Base-by-base conservation (phyloP, 1,140 invertebrate species). In the Leptonema lineaticorne region DNA sequence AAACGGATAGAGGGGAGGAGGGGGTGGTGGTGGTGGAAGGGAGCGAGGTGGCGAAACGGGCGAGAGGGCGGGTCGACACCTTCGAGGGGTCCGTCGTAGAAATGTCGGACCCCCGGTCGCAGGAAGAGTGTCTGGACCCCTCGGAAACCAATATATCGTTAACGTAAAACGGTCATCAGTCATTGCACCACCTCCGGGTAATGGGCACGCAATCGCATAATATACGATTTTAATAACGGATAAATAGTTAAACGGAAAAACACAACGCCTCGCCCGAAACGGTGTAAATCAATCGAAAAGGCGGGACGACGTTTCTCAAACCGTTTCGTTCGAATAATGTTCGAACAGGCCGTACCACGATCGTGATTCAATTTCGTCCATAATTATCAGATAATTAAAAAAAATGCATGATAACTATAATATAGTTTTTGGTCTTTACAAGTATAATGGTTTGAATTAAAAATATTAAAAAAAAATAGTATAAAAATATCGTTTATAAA, bases 161-260 rank as follows among this genome's bases (percentile, higher is more conserved):
- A 28, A 30, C n/a, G 11, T 18, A 24, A 53, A 59, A 59, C 30
- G 57, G 57, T 16, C 46, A 64, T 48, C 46, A 63, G 60, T 27
- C 37, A 63, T 29, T 29, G 24, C 57, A 1, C 9, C 27, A 30
- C 27, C 57, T 30, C n/a, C 1, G 16, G n/a, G n/a, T n/a, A n/a
- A n/a, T n/a, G n/a, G n/a, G n/a, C n/a, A n/a, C n/a, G 37, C 30
- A 11, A 33, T 33, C 30, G 30, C 30, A n/a, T n/a, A n/a, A n/a
- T n/a, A n/a, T n/a, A n/a, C n/a, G n/a, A n/a, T n/a, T n/a, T n/a
- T n/a, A n/a, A n/a, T n/a, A 33, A 5, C 30, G 11, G 30, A 6
- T 33, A 11, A 33, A 33, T 33, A 33, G 5, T 6, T 33, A 33
- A 33, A 33, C 5, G 30, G 11, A 33, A 33, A 5, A 5, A 33